A percentile compares a stretch with the other conserved stretches of the same genome.
These are phyloP conservation scores for Pollenia amentaria DNA, from an alignment of 2,888 invertebrate genomes.

Conservation along the genomic window DNA sequence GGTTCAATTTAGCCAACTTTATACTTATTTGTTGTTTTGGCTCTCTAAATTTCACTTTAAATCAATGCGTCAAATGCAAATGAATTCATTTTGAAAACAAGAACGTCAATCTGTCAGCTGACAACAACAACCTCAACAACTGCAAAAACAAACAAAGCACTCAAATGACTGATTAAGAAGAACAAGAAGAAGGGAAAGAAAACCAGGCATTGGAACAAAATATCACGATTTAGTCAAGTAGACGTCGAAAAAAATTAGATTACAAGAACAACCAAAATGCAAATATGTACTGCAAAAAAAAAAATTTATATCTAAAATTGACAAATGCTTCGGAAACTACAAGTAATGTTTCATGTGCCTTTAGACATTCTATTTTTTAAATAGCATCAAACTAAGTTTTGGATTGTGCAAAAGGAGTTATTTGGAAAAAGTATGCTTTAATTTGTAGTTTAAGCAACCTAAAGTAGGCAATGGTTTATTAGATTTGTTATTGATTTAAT, in stretches of 20 bases:
- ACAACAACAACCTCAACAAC: no score
- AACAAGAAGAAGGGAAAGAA: background rate
- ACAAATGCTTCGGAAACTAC: constrained; percentile 35
- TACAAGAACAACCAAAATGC: constrained; percentile 16
- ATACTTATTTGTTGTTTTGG: background rate
- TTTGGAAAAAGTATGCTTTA: no score
- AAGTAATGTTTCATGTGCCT: background rate
- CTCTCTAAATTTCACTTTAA: background rate
- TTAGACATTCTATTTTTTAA: background rate
- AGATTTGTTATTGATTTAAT: no score
- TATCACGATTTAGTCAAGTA: constrained; percentile 5
- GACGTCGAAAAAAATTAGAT: constrained; percentile 34
- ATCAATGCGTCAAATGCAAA: constrained; percentile 55
- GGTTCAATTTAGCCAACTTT: no score
- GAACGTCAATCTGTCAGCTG: constrained; percentile 22
- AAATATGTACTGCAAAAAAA: background rate
- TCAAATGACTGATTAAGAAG: background rate
- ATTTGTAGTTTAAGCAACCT: no score
- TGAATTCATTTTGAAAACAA: constrained; percentile 49
- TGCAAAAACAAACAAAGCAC: background rate
- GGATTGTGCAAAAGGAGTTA: no score
- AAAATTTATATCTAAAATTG: background rate
- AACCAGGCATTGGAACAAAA: background rate
- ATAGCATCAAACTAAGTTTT: no score
- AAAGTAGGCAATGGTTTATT: no score